Evolutionary conservation across 2,797 vertebrate species (phyloP), one percentile per base, ranked within the genome.

Genomic region (Fistularia commersonii): DNA sequence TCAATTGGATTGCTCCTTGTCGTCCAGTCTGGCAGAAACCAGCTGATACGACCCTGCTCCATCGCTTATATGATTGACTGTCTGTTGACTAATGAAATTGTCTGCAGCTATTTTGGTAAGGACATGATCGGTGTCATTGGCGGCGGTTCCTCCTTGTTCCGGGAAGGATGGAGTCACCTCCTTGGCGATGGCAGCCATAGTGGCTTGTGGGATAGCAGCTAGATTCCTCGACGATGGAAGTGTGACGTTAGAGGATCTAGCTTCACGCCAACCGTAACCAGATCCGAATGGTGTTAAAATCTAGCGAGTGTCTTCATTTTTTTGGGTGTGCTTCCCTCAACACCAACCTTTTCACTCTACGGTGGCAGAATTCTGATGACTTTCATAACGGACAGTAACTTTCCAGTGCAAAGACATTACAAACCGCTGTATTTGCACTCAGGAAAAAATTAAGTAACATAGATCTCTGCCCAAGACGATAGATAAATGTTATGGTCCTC

Each of bases 71-170:
- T 72, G 79, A 85, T 87, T 80, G 83, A 83, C 83, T 79, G 82
- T 83, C 75, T 84, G 81, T 68, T 68, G 78, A 69, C 79, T 84
- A 85, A 87, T 76, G 69, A 66, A 83, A 84, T 87, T 83, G 79
- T 74, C 70, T 63, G 69, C 61, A 57, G 80, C 69, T 84, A 82
- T 83, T 81, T 79, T 62, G 55, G 69, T 64, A 54, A 57, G 63
- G 77, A 79, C 40, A 71, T 59, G 66, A 78, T 79, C 69, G 62
- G 48, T 34, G 48, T 81, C 74, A 80, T 76, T 82, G 81, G 62
- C 61, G n/a, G 69, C 8, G 14, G 68, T 57, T 69, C 64, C 61
- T 75, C 67, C 76, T 68, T 54, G 76, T 65, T 87, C 84, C 87
- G 61, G 81, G 75, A 51, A 69, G 69, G 69, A 79, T 72, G 71